Evolutionary conservation across 2,113 vertebrate species (phyloP).

Genomic region (Oxyura jamaicensis): DNA sequence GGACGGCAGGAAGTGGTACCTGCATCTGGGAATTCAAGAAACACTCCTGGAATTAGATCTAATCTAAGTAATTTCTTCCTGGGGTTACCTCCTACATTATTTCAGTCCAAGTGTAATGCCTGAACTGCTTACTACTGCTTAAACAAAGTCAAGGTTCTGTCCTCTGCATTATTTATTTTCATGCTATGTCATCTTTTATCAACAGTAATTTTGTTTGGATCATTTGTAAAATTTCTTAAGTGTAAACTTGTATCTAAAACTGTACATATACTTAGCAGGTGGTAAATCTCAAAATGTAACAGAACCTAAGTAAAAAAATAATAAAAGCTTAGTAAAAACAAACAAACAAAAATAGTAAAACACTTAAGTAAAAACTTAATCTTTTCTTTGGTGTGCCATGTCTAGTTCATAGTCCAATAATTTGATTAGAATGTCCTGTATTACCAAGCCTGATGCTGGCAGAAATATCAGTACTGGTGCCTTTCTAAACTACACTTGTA

Average conservation of each 20-base stretch:
- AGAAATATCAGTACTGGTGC: neutral
- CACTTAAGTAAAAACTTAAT: neutral
- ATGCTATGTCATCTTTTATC: neutral
- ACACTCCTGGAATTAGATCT: neutral
- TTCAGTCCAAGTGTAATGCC: neutral
- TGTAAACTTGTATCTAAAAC: neutral
- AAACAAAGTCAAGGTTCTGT: neutral
- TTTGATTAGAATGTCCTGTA: neutral
- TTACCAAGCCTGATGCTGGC: neutral
- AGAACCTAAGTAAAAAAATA: neutral
- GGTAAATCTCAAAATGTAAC: neutral
- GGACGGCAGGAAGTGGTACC: neutral
- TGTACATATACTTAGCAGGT: neutral
- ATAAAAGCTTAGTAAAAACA: no score
- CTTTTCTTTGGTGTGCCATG: neutral
- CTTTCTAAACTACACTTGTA: neutral
- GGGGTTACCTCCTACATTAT: neutral
- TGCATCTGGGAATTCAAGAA: conserved; percentile 1
- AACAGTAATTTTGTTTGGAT: neutral
- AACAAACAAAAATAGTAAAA: no score
- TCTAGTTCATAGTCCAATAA: neutral
- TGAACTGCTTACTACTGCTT: neutral
- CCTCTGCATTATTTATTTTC: neutral
- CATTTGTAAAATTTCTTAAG: neutral
- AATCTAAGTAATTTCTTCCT: neutral